Evolutionary conservation across 1,140 invertebrate species (phyloP), one percentile per base, ranked within the genome.

Genomic region (Zeugodacus cucurbitae): DNA sequence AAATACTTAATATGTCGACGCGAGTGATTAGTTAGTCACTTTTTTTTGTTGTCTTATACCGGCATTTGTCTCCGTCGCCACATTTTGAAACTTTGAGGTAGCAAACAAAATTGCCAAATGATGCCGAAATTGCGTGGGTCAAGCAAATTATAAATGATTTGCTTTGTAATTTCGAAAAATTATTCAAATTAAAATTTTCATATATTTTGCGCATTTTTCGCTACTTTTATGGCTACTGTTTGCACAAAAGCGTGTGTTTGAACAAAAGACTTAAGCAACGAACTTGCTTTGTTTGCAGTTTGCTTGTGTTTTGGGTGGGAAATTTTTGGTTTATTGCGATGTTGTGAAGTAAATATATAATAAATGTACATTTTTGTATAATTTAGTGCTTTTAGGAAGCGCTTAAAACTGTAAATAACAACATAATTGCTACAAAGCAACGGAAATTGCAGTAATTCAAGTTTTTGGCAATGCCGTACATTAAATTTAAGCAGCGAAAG

Each of bases 201-300:
- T 62, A 11, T 67, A 34, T 34, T 34, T 67, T 67, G 62, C 64
- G 64, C n/a, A 67, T 32, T 67, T 62, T 67, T 67, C 29, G 64
- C 29, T 67, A 67, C 10, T 67, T 67, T 34, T 32, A 14, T 14
- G 29, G 3, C 62, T 32, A 67, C 26, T 26, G 26, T 67, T 67
- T 34, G n/a, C 62, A 11, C 8, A 3, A 26, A 5, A 10, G 4
- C 29, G 29, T 14, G 10, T 67, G 26, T 11, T 0, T 20, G 10
- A 86, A 57, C 26, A 44, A 86, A 86, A 86, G 48, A 37, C 82
- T 86, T 37, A 86, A 58, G 82, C 22, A 86, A 57, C 82, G 82
- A 58, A 86, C 82, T 86, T 48, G 82, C 32, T 22, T 54, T 54
- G 59, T 62, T n/a, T 26, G 7, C 64, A 32, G 29, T 67, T 14